Conservation (phyloP, 2,113 vertebrate genomes). For the Forbesichthys papilliferus region DNA sequence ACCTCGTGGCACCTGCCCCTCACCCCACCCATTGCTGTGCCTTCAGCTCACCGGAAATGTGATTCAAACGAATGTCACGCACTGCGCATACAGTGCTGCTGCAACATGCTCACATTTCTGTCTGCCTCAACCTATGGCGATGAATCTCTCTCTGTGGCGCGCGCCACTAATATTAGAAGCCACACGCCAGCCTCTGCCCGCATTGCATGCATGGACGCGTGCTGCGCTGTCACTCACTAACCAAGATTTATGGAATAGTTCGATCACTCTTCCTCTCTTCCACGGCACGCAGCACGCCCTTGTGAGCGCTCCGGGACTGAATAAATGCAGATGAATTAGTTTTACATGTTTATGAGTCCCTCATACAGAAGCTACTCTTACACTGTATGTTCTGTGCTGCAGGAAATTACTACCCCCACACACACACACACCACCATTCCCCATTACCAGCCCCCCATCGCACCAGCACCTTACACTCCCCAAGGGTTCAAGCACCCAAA, state of each 20-base stretch:
- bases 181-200: slow-evolving; percentile 44
- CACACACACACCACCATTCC: slow-evolving; percentile 19
- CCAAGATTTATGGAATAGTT: slow-evolving; percentile 63
- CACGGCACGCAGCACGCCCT: slow-evolving; percentile 10
- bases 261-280: slow-evolving; percentile 11
- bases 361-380: slow-evolving; percentile 23
- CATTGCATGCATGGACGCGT: slow-evolving; percentile 60
- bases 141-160: neutral
- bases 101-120: too few relatives aligned
- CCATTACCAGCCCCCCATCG: slow-evolving; percentile 24
- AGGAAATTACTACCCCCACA: slow-evolving; percentile 33
- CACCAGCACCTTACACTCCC: slow-evolving; percentile 61
- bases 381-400: slow-evolving; percentile 49
- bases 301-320: slow-evolving; percentile 15
- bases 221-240: slow-evolving; percentile 57
- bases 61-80: too few relatives aligned
- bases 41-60: too few relatives aligned
- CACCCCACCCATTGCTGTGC: neutral
- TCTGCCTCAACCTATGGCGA: too few relatives aligned
- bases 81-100: too few relatives aligned
- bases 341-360: slow-evolving; percentile 46
- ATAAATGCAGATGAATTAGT: slow-evolving; percentile 57
- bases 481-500: slow-evolving; percentile 76
- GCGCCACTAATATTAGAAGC: slow-evolving; percentile 28
- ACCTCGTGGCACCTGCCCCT: slow-evolving; percentile 2